Evolutionary conservation across 2,113 vertebrate species (phyloP).

Genomic region (Australoheros scitulus): DNA sequence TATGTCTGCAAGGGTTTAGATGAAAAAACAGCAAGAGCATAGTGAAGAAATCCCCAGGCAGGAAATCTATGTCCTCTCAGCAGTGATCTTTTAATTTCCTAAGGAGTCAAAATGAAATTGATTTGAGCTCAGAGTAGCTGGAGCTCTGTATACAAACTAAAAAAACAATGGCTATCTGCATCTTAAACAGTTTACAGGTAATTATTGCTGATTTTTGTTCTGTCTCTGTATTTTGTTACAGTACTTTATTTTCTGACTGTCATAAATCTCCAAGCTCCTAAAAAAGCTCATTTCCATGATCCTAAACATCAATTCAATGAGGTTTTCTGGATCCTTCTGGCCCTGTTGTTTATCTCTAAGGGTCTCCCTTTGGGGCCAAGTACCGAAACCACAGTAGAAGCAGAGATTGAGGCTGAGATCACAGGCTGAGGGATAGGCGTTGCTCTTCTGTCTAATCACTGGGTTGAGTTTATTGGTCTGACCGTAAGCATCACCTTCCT

Average conservation of each 20-base stretch:
- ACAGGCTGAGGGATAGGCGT: constrained; percentile 36
- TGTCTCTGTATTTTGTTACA: not conserved
- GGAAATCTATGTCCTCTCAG: constrained; percentile 29
- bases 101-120: constrained; percentile 6
- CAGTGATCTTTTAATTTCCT: constrained; percentile 61
- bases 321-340: constrained; percentile 15
- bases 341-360: constrained; percentile 1
- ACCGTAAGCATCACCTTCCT: constrained; percentile 52
- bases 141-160: not conserved
- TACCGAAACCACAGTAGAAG: not conserved
- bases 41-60: constrained; percentile 5
- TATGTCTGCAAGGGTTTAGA: not conserved
- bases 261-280: not conserved
- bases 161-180: not conserved
- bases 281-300: not conserved
- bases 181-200: not conserved
- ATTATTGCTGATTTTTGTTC: not conserved
- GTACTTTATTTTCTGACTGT: not conserved
- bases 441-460: constrained; percentile 47
- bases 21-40: constrained; percentile 17
- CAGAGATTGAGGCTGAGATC: constrained; percentile 28
- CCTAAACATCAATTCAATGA: not conserved
- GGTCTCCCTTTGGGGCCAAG: not conserved
- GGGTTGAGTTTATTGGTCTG: constrained; percentile 55
- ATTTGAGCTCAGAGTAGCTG: not conserved